Percentiles rank a stretch among this genome's conserved stretches.
Evolutionary conservation across 2,888 invertebrate genomes (phyloP).

Genomic region (Erynnis tages): DNA sequence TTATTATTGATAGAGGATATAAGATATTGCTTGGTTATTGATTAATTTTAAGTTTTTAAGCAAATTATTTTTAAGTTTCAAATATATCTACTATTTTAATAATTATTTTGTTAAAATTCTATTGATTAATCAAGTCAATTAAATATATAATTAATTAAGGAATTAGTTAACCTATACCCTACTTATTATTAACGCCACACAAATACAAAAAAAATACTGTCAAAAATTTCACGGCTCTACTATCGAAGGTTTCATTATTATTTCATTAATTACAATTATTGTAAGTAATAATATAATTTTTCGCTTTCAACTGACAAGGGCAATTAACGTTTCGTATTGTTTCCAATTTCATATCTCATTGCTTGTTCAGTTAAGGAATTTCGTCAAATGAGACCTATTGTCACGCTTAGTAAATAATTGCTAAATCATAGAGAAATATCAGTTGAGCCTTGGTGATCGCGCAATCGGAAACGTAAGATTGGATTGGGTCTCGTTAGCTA

Average conservation of each 20-base stretch:
- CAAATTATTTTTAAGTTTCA: too few species aligned
- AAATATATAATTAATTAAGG: too few species aligned
- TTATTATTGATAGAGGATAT: too few species aligned
- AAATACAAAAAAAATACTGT: too few species aligned
- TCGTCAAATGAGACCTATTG: constrained; percentile 8
- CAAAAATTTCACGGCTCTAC: constrained; percentile 8
- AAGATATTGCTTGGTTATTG: too few species aligned
- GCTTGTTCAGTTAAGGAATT: constrained; percentile 9
- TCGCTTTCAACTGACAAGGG: constrained; percentile 9
- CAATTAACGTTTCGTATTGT: constrained; percentile 12
- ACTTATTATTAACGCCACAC: too few species aligned
- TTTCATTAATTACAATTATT: constrained; percentile 10
- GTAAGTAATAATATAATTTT: constrained; percentile 17
- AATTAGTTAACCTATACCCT: too few species aligned
- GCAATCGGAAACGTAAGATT: constrained; percentile 1
- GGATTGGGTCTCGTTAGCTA: background rate
- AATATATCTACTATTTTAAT: too few species aligned
- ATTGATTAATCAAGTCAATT: too few species aligned
- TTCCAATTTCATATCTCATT: constrained; percentile 14
- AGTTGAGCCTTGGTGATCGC: constrained; percentile 6
- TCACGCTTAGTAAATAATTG: constrained; percentile 8
- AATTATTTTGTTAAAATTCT: too few species aligned
- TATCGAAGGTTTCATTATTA: constrained; percentile 3
- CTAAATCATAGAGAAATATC: constrained; percentile 16
- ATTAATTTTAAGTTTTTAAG: background rate